These are phyloP conservation scores for Gerris lacustris DNA, from an alignment of 2,888 invertebrate species.

Conservation along the genomic window DNA sequence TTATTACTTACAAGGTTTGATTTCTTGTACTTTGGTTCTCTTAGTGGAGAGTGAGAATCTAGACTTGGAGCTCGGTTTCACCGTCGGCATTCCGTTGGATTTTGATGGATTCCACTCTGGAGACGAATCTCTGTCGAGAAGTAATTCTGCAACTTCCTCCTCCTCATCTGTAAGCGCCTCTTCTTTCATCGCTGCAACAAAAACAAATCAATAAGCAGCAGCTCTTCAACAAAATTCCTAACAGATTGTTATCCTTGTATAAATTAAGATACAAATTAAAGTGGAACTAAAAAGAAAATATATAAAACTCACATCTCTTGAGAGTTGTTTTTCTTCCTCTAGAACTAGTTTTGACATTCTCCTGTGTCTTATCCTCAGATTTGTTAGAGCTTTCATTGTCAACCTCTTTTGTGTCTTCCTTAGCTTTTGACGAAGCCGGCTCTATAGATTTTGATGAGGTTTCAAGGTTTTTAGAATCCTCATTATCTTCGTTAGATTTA, in stretches of 20 bases:
- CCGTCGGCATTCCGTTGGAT: not conserved
- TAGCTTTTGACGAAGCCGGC: too few relatives aligned
- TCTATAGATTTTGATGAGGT: too few relatives aligned
- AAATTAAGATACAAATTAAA: not conserved
- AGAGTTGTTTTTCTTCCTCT: not conserved
- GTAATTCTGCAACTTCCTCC: not conserved
- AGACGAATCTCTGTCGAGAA: not conserved
- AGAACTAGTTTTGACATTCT: not conserved
- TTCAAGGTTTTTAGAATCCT: not conserved
- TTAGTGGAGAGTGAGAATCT: not conserved
- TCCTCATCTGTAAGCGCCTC: not conserved
- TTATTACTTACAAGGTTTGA: not conserved
- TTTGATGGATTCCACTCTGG: slow-evolving; percentile 1
- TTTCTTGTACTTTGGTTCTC: not conserved
- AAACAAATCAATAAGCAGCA: not conserved
- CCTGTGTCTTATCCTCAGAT: not conserved
- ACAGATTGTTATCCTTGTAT: not conserved
- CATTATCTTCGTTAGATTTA: not conserved
- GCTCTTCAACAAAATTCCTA: not conserved
- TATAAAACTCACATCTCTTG: not conserved
- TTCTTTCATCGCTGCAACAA: not conserved
- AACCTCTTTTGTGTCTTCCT: too few relatives aligned
- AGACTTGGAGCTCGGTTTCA: not conserved
- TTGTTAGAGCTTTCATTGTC: not conserved
- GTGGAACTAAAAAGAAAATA: not conserved